A percentile compares a stretch with the other conserved stretches of the same genome.
Evolutionary conservation across 1,140 invertebrate species (phyloP).

Genomic region (Acromyrmex charruanus): DNA sequence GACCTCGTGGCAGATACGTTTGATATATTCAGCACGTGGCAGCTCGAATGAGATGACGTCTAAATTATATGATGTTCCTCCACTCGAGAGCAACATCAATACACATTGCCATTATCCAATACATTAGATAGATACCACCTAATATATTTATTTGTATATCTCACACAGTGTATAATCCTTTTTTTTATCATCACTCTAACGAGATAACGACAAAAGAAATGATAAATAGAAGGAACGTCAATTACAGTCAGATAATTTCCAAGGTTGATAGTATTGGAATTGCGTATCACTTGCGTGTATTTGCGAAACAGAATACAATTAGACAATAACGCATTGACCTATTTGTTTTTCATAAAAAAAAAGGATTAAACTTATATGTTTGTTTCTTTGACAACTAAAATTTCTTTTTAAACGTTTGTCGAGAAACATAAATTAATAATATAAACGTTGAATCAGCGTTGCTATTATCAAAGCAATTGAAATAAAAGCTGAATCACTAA

Average conservation of each 20-base stretch:
- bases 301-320: neutral
- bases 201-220: slow-evolving; percentile 1
- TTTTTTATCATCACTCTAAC: neutral
- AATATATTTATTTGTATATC: neutral
- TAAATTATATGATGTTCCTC: slow-evolving; percentile 4
- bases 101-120: neutral
- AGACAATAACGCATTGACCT: slow-evolving; percentile 10
- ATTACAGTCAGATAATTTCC: slow-evolving; percentile 25
- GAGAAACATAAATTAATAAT: neutral
- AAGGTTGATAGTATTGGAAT: neutral
- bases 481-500: neutral
- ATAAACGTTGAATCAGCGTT: neutral
- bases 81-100: neutral
- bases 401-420: neutral
- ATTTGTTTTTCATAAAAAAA: neutral
- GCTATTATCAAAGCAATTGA: neutral
- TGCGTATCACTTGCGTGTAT: neutral
- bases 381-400: neutral
- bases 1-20: slow-evolving; percentile 23
- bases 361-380: neutral
- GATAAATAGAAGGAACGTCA: neutral
- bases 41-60: neutral
- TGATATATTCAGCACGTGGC: slow-evolving; percentile 29
- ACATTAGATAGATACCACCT: neutral
- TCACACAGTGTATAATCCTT: neutral